Percentiles rank a stretch among this genome's conserved stretches.
These are phyloP conservation scores for Leptinotarsa undecemlineata DNA, from an alignment of 1,140 invertebrate genomes.

Conservation along the genomic window DNA sequence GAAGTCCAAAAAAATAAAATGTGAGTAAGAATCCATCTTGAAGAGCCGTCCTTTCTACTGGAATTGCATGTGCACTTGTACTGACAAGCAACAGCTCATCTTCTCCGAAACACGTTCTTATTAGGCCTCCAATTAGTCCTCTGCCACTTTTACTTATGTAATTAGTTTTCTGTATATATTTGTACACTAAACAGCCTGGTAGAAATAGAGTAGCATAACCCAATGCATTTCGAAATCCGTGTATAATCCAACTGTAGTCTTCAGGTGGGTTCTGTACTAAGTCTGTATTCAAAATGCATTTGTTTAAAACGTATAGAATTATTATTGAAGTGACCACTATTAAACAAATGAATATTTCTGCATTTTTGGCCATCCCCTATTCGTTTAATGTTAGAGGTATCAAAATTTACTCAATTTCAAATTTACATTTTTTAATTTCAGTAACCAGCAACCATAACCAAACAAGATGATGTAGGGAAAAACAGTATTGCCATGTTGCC, in stretches of 20 bases:
- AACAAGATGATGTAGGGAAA: too few species aligned
- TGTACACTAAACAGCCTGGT: slow-evolving; percentile 83
- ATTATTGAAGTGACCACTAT: slow-evolving; percentile 41
- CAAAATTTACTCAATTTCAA: too few species aligned
- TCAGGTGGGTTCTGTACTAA: slow-evolving; percentile 36
- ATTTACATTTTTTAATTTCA: too few species aligned
- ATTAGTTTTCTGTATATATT: slow-evolving; percentile 78
- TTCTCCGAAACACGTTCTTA: slow-evolving; percentile 69
- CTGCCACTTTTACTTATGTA: slow-evolving; percentile 81
- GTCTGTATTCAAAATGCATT: slow-evolving; percentile 37
- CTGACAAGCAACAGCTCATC: slow-evolving; percentile 52
- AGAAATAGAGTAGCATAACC: slow-evolving; percentile 89
- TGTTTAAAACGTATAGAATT: slow-evolving; percentile 43
- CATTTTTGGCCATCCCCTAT: slow-evolving; percentile 39
- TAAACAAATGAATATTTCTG: slow-evolving; percentile 43
- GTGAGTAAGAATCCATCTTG: slow-evolving; percentile 65
- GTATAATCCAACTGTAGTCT: slow-evolving; percentile 76
- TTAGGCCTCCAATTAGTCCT: slow-evolving; percentile 60
- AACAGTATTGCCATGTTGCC: too few species aligned
- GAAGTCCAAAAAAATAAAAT: slow-evolving; percentile 87
- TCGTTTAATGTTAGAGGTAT: neutral
- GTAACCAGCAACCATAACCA: too few species aligned
- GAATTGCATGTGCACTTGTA: slow-evolving; percentile 42
- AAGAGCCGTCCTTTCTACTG: slow-evolving; percentile 55
- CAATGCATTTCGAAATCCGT: slow-evolving; percentile 77